Evolutionary conservation across 2,888 invertebrate species (phyloP), one percentile per base, ranked within the genome.

Genomic region (Opisthograptis luteolata): DNA sequence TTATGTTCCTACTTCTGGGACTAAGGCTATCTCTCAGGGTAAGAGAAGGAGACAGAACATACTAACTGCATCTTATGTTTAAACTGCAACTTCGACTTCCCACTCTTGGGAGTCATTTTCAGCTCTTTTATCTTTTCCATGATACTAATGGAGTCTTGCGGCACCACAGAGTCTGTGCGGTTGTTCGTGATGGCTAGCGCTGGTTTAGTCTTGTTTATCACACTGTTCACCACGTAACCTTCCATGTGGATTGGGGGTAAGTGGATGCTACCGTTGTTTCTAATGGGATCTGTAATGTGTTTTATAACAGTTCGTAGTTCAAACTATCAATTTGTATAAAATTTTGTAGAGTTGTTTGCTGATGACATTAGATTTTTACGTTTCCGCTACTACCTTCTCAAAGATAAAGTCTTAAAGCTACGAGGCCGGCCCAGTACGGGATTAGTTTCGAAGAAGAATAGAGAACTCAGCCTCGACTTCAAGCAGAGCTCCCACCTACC

Each of bases 161-260:
- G 55, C 0, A 35, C 6, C 3, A 59, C 58, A 0, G 39, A 7
- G 8, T 37, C 5, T 3, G 37, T 6, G 7, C 28, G 13, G 5
- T 15, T 8, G 40, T 31, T 57, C 28, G 34, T 30, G 43, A 20
- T 44, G 9, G 47, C 3, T 17, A 25, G 9, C 20, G 51, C 17
- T 1, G 39, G 6, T 8, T 30, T 30, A 7, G 45, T 60, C n/a
- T 56, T 61, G 13, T 41, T 51, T 13, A 62, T 64, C 31, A 62
- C 60, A n/a, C 64, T 57, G 13, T 55, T 57, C n/a, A 59, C 48
- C 5, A 62, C 34, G 35, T 58, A 64, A 0, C 70, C 73, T 42
- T 84, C 83, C 0, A 71, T 56, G 45, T 78, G 73, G 36, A 87
- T 87, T 0, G 87, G 82, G 1, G 87, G 87, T 6, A 87, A 58